Base-by-base conservation (phyloP, 2,113 vertebrate genomes). In the Aldabrachelys gigantea region DNA sequence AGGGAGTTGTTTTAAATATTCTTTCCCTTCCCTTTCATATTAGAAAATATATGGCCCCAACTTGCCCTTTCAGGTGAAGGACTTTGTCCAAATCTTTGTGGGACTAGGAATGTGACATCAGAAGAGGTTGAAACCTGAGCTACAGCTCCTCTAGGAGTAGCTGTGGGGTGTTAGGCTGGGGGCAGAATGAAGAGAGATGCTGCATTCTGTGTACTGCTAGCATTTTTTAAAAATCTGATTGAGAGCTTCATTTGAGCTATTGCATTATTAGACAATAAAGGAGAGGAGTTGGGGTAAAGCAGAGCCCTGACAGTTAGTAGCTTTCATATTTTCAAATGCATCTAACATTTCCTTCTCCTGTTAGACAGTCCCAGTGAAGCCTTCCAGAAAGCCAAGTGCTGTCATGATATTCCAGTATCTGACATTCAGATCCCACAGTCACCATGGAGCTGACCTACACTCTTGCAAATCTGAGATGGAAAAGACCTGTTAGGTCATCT, bases 401-500 rank as follows among this genome's bases (percentile, higher is more conserved):
- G 80, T 44, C 0, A 0, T 21, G 13, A 38, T 31, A 88, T 31
- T 62, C 56, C 76, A 91, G 84, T 38, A 72, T 22, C 65, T 72
- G 65, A 38, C n/a, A n/a, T 72, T 72, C n/a, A 75, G 82, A 89
- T 47, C 44, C 0, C 1, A 27, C 84, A 53, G 72, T 35, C 72
- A 90, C 38, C 11, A 25, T 47, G 89, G 72, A 35, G 35, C 44
- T 80, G 35, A 44, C 44, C 38, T 89, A 8, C 78, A n/a, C 88
- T 89, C 92, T 65, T 19, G 19, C 89, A 89, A 88, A n/a, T 65
- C 92, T 78, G 83, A 19, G 29, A 94, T 9, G 72, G 22, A 95
- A 69, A 93, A 95, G 89, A 89, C 53, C 84, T 94, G 41, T 41
- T 89, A 95, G 93, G 96, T 97, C 87, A 95, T 35, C 53, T 53